phyloP scores from a whole-genome alignment of 2,113 vertebrate species.

The Triplophysa tibetana region DNA sequence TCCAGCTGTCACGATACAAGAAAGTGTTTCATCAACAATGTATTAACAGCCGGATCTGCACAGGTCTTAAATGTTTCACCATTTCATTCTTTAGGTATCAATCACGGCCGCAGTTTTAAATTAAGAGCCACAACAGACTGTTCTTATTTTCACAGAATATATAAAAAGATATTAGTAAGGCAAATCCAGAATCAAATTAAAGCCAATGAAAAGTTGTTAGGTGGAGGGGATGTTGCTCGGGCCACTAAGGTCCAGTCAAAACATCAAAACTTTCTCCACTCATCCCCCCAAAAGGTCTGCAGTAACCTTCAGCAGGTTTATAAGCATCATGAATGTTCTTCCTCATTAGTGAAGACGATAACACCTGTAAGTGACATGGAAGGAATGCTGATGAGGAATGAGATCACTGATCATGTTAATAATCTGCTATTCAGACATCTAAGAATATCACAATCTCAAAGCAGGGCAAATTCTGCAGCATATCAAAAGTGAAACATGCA shows the following conservation, averaged over 20 bases:
- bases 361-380: conserved; percentile 39
- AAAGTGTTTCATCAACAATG: not conserved
- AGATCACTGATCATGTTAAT: conserved; percentile 49
- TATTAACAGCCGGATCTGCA: not conserved
- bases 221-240: too few relatives aligned
- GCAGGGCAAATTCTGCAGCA: conserved; percentile 1
- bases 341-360: conserved; percentile 45
- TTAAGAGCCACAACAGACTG: too few relatives aligned
- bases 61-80: not conserved
- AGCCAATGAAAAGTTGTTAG: too few relatives aligned
- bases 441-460: conserved; percentile 16
- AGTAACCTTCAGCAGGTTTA: conserved; percentile 1
- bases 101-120: too few relatives aligned
- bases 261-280: too few relatives aligned
- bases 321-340: conserved; percentile 45
- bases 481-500: not conserved
- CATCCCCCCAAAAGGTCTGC: conserved; percentile 18
- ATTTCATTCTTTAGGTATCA: too few relatives aligned
- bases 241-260: too few relatives aligned
- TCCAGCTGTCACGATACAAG: not conserved
- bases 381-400: conserved; percentile 44
- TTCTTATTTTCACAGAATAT: too few relatives aligned
- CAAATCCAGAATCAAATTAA: too few relatives aligned
- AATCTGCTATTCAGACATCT: conserved; percentile 34
- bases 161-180: too few relatives aligned